Evolutionary conservation across 2,888 invertebrate genomes (phyloP), one percentile per base, ranked within the genome.

Genomic region (Polyommatus icarus): DNA sequence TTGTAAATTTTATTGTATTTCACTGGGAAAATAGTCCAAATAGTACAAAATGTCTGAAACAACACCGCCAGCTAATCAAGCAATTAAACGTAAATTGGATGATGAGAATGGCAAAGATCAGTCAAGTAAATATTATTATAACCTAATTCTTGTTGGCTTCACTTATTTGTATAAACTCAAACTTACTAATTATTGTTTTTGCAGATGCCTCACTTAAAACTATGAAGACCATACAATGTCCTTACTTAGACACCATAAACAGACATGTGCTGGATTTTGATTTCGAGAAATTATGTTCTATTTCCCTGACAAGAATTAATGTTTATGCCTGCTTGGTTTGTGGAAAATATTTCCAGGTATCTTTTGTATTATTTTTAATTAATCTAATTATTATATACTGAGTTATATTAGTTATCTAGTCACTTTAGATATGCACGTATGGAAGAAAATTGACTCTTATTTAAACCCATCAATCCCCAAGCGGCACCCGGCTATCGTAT

Each of bases 321-420:
- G 99, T 99, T 54, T 99, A 99, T 89, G 99, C 99, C 8, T 99
- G 99, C 87, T 95, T 99, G 79, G 98, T 99, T 0, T 99, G 99
- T 90, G 99, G 99, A 29, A 99, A 99, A 92, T 99, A 99, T 88
- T 99, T 99, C 87, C 94, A 94, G 91, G 94, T 94, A 61, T 59
- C 7, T 59, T 59, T 8, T 54, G 54, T 18, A 54, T 54, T 54
- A 18, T 54, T 54, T 54, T 54, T 18, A 18, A 15, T 15, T 50
- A 50, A 12, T 50, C 50, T 3, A 50, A 12, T 50, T 12, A 12
- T 12, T 12, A 50, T 50, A 50, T 3, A 12, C 46, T 12, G 50
- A 50, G 12, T 15, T 36, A 7, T 36, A 36, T 1, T 36, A 36
- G 36, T 36, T 36, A 36, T 36, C 36, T 36, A 36, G 10, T 10